Evolutionary conservation across 1,140 invertebrate species (phyloP), one percentile per base, ranked within the genome.

Genomic region (Drosophila prosaltans): DNA sequence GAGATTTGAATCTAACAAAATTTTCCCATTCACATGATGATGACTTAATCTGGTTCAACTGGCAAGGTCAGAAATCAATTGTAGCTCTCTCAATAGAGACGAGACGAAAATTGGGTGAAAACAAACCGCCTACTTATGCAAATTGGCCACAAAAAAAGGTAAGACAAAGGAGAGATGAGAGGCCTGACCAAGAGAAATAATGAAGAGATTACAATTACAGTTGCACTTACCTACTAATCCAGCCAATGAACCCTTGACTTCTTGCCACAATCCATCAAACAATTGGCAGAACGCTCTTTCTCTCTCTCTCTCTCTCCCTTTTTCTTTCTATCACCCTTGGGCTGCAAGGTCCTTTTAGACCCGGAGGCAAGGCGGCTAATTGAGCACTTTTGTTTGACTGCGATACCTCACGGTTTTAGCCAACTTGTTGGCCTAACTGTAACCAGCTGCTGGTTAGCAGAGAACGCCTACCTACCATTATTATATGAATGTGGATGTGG

Each of bases 371-470:
- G 70, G 72, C 62, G 77, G 69, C 80, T 88, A 88, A 88, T 88
- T 88, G 83, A 88, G 84, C 84, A 84, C 81, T 88, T 89, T 88
- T 78, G 74, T 85, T 85, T 82, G 79, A 80, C 75, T 76, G 69
- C 66, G 21, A 63, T 69, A 65, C 55, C 79, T 81, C 79, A 85
- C 72, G 82, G 72, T 67, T 77, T 86, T 80, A 43, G 83, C 83
- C 82, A 82, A 82, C 82, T 85, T 86, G 79, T 86, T 88, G 68
- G 82, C 28, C 54, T 40, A 16, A 5, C 60, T 54, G 21, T 55
- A 48, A 30, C 58, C 58, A 36, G 57, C 30, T 45, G 24, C 65
- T 67, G 45, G 59, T 75, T 72, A 65, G 66, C 82, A 51, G 2
- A 51, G 55, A 24, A 65, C 74, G 67, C 74, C 71, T 65, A 73